Percentiles rank a stretch among this genome's conserved stretches.
phyloP scores from a whole-genome alignment of 2,113 vertebrate genomes.

The Xiphias gladius region DNA sequence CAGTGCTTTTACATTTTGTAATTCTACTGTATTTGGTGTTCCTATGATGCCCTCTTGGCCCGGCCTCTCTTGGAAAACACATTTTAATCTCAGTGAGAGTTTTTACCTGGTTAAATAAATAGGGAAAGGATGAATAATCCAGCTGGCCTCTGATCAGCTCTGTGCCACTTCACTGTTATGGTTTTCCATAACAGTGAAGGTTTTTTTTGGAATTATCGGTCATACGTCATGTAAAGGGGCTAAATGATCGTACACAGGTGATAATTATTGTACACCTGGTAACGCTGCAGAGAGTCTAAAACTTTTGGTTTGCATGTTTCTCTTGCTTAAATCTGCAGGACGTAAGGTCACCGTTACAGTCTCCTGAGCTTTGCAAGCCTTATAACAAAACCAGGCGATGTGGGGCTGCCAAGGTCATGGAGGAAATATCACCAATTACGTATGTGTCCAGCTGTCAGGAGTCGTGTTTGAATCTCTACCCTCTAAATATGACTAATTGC shows the following conservation, averaged over 20 bases:
- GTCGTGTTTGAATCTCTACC: slow-evolving; percentile 32
- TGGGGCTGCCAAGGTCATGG: slow-evolving; percentile 58
- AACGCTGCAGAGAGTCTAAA: neutral
- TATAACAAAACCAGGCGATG: slow-evolving; percentile 5
- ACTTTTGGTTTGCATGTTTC: neutral
- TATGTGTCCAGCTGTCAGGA: slow-evolving; percentile 30
- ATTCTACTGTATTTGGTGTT: no score
- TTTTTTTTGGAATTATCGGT: no score
- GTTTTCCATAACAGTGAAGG: no score
- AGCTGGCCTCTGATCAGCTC: no score
- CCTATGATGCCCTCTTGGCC: no score
- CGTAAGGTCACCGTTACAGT: neutral
- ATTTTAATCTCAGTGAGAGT: no score
- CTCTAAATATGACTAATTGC: slow-evolving; percentile 77
- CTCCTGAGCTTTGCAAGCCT: neutral
- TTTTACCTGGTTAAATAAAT: no score
- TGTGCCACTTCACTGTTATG: no score
- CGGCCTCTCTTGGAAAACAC: no score
- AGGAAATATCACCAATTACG: slow-evolving; percentile 45
- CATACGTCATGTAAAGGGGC: no score
- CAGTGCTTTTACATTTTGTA: no score
- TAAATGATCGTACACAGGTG: neutral
- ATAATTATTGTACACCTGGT: neutral
- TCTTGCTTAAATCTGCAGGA: neutral
- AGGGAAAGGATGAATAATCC: no score